Evolutionary conservation across 2,888 invertebrate genomes (phyloP), one percentile per base, ranked within the genome.

Genomic region (Parnassius apollo): DNA sequence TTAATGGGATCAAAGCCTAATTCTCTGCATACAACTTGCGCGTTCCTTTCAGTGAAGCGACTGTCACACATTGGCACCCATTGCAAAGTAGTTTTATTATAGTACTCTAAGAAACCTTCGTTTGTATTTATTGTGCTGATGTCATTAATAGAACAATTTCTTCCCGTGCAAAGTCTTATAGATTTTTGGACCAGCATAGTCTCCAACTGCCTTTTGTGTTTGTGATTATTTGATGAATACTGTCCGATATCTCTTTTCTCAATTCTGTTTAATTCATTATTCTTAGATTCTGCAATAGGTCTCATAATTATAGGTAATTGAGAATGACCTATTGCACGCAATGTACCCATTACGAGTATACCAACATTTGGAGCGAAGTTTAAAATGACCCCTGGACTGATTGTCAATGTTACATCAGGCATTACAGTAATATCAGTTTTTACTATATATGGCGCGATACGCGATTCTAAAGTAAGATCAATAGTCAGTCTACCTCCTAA

Each of bases 41-140:
- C 99, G 80, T 99, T 99, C 74, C 98, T 94, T 81, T 99, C 98
- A 0, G 98, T 98, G 82, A 99, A 99, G 65, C 98, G 93, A 53
- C 94, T 94, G 83, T 99, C 99, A 85, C 99, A 99, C 88, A 99
- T 95, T 0, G 99, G 98, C 46, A 98, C 96, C 98, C 98, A 99
- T 78, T 99, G 98, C 18, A 97, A 92, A 0, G 98, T 98, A 2
- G 99, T 99, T 71, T 94, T 94, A 77, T 99, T 99, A 81, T 96
- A 99, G 78, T 98, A 96, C 88, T 99, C 98, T 65, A 99, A 83
- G 76, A 98, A 99, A 7, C 99, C 99, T 93, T 96, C 95, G 72
- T 94, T 94, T 1, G 92, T 91, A 65, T 83, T 87, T 57, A 90
- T 89, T 13, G 88, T 82, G 11, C 84, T 74, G 52, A 92, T 89